phyloP scores from a whole-genome alignment of 2,888 invertebrate genomes.

The Drosophila anomalata region DNA sequence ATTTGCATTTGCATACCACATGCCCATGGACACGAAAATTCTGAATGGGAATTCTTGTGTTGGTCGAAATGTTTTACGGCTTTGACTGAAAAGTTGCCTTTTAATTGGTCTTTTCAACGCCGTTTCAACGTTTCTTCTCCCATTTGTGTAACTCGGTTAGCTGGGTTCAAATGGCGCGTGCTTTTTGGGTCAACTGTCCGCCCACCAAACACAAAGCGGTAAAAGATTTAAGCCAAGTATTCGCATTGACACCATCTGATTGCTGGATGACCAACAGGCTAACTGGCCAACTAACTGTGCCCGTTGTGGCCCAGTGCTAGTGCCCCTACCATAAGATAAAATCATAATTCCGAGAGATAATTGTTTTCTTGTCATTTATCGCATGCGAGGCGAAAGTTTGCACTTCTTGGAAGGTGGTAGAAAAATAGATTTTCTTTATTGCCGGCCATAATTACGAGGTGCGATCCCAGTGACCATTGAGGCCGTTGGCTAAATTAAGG shows the following conservation, averaged over 20 bases:
- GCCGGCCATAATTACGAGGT: conserved; percentile 35
- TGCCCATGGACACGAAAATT: conserved; percentile 45
- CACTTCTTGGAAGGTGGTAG: conserved; percentile 22
- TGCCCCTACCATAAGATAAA: conserved; percentile 19
- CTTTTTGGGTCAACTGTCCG: conserved; percentile 68
- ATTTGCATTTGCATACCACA: conserved; percentile 43
- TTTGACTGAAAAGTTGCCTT: conserved; percentile 22
- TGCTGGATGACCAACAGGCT: conserved; percentile 22
- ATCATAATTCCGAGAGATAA: conserved; percentile 34
- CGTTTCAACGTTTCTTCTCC: conserved; percentile 48
- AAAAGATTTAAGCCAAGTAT: conserved; percentile 4
- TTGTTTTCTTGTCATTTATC: conserved; percentile 51
- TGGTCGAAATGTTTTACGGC: conserved; percentile 53
- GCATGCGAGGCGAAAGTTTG: conserved; percentile 63
- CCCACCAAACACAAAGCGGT: background rate
- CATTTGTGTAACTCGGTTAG: conserved; percentile 74
- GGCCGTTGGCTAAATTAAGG: conserved; percentile 35
- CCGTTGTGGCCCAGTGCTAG: conserved; percentile 42
- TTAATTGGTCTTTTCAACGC: conserved; percentile 34
- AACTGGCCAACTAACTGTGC: conserved; percentile 40
- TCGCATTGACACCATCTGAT: conserved; percentile 73
- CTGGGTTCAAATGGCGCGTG: conserved; percentile 74
- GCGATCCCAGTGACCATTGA: conserved; percentile 28
- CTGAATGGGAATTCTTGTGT: conserved; percentile 57
- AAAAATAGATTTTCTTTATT: conserved; percentile 35